Evolutionary conservation across 1,140 invertebrate species (phyloP).

Genomic region (Drosophila orosa): DNA sequence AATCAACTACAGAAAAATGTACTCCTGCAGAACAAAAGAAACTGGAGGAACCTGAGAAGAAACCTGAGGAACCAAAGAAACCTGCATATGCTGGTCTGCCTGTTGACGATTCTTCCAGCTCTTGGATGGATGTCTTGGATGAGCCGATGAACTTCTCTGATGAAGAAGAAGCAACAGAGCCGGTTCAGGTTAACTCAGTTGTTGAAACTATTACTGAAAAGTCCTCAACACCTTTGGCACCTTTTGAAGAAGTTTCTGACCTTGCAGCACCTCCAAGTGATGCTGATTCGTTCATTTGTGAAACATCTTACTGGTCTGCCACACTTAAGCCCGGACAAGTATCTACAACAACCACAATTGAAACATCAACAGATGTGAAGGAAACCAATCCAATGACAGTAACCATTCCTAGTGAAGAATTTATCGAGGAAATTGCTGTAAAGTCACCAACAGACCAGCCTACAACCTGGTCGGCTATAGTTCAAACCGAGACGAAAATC

Average conservation of each 20-base stretch:
- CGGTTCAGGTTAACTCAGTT: too few relatives aligned
- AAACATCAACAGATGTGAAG: slow-evolving; percentile 10
- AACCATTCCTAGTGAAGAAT: slow-evolving; percentile 41
- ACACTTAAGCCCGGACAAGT: slow-evolving; percentile 66
- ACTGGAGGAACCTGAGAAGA: slow-evolving; percentile 38
- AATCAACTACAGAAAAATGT: slow-evolving; percentile 9
- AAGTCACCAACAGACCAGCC: slow-evolving; percentile 77
- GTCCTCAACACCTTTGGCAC: slow-evolving; percentile 10
- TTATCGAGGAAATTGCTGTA: slow-evolving; percentile 56
- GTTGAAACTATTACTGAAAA: neutral
- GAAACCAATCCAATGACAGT: slow-evolving; percentile 40
- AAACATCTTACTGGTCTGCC: slow-evolving; percentile 80
- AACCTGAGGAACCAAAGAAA: neutral
- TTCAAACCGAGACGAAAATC: slow-evolving; percentile 72
- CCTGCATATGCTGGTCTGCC: slow-evolving; percentile 61
- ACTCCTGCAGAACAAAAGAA: neutral
- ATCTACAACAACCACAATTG: slow-evolving; percentile 8
- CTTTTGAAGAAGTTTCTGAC: slow-evolving; percentile 6
- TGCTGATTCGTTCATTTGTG: slow-evolving; percentile 62
- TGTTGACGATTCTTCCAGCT: slow-evolving; percentile 69
- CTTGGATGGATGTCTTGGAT: slow-evolving; percentile 85
- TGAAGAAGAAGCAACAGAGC: slow-evolving; percentile 54
- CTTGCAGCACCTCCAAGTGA: neutral
- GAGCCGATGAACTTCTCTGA: slow-evolving; percentile 85
- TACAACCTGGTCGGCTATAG: slow-evolving; percentile 81